Conservation (phyloP, 2,888 invertebrate species). For the Apantesis nais region DNA sequence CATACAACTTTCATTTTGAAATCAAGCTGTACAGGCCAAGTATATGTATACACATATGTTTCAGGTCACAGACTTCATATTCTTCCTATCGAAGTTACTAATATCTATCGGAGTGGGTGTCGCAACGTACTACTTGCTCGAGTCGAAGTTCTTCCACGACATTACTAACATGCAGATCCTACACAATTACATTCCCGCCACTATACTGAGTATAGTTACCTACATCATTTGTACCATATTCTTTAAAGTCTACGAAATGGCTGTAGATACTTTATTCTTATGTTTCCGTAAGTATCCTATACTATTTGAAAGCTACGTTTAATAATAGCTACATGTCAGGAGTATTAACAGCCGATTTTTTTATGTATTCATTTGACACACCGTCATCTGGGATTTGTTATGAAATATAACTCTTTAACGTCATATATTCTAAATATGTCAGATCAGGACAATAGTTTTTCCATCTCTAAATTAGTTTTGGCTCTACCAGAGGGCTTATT, state of each 20-base stretch:
- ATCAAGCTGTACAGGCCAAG: neutral
- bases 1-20: neutral
- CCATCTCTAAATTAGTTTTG: no score
- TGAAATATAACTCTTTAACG: no score
- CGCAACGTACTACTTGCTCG: constrained; percentile 91
- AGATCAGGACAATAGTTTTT: no score
- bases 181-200: constrained; percentile 92
- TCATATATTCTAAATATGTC: no score
- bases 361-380: no score
- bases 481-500: no score
- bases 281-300: constrained; percentile 93
- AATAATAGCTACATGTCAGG: no score
- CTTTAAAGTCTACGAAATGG: constrained; percentile 98
- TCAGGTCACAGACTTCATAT: constrained; percentile 94
- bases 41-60: constrained; percentile 47
- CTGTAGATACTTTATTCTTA: constrained; percentile 97
- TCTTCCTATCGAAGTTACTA: constrained; percentile 95
- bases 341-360: no score
- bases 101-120: constrained; percentile 92
- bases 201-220: constrained; percentile 92
- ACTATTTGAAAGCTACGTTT: neutral
- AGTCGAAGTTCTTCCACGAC: constrained; percentile 83
- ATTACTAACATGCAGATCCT: constrained; percentile 80
- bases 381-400: no score
- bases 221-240: constrained; percentile 95